Percentiles rank a stretch among this genome's conserved stretches.
These are phyloP conservation scores for Geopemphigus sp. DNA, from an alignment of 1,140 invertebrate genomes.

Conservation along the genomic window DNA sequence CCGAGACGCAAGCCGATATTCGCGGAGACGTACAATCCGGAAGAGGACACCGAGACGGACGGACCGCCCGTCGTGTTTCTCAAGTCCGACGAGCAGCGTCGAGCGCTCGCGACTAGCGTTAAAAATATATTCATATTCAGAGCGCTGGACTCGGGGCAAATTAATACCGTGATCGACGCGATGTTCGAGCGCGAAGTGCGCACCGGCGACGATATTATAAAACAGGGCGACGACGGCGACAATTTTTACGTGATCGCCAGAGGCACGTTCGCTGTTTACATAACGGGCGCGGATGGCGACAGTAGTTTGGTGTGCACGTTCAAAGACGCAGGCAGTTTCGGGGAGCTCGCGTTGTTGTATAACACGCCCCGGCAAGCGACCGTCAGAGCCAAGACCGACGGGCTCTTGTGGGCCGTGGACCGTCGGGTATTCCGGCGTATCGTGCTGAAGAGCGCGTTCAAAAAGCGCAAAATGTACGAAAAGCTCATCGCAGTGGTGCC, in stretches of 20 bases:
- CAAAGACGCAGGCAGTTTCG: slow-evolving; percentile 87
- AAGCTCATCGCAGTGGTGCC: slow-evolving; percentile 87
- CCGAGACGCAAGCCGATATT: slow-evolving; percentile 87
- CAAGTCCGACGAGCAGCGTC: slow-evolving; percentile 90
- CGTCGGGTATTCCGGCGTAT: slow-evolving; percentile 92
- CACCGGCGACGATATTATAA: slow-evolving; percentile 86
- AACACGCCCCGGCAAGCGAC: slow-evolving; percentile 95
- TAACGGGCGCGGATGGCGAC: slow-evolving; percentile 65
- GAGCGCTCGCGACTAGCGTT: slow-evolving; percentile 83
- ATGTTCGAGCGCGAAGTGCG: slow-evolving; percentile 92
- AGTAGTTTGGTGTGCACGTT: slow-evolving; percentile 78
- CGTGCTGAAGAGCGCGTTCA: slow-evolving; percentile 92
- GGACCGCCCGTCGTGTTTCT: slow-evolving; percentile 74
- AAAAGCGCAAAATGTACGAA: slow-evolving; percentile 96
- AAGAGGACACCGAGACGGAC: slow-evolving; percentile 82
- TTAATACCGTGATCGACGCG: slow-evolving; percentile 87
- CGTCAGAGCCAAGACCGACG: slow-evolving; percentile 76
- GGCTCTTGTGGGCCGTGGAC: slow-evolving; percentile 95
- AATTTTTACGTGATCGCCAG: slow-evolving; percentile 97
- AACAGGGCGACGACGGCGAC: slow-evolving; percentile 95
- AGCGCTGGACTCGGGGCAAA: slow-evolving; percentile 81
- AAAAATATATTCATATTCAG: slow-evolving; percentile 91
- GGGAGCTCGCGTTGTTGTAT: slow-evolving; percentile 94
- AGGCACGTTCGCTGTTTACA: slow-evolving; percentile 87
- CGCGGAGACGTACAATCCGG: slow-evolving; percentile 93